Evolutionary conservation across 2,797 vertebrate species (phyloP).

Genomic region (Poecilia velifera): DNA sequence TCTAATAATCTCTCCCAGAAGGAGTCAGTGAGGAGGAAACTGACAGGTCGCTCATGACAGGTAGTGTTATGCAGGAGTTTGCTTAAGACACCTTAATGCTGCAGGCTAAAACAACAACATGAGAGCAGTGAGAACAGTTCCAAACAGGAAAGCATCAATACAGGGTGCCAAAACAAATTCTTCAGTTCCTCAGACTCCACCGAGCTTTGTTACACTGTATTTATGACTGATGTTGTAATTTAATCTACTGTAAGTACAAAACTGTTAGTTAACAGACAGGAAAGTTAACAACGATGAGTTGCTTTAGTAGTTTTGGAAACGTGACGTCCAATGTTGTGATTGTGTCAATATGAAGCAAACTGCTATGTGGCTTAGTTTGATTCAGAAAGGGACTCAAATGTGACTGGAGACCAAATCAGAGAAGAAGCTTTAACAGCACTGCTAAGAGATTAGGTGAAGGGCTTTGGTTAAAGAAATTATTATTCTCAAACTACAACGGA

Average conservation of each 20-base stretch:
- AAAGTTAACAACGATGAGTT: neutral
- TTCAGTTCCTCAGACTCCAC: neutral
- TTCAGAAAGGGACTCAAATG: neutral
- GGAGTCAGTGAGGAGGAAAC: neutral
- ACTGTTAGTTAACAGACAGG: neutral
- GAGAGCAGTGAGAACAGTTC: neutral
- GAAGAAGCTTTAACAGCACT: neutral
- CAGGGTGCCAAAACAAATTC: neutral
- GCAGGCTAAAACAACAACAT: constrained; percentile 2
- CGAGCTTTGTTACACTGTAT: neutral
- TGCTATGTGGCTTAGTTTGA: neutral
- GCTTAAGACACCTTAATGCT: neutral
- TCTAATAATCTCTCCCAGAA: neutral
- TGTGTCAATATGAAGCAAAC: neutral
- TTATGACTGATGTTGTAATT: neutral
- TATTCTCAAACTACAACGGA: neutral
- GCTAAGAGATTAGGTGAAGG: neutral
- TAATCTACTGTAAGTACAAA: constrained; percentile 1
- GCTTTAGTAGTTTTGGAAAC: neutral
- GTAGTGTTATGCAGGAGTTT: neutral
- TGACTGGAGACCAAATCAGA: neutral
- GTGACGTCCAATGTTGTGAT: neutral
- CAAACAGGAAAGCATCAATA: neutral
- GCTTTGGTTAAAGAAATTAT: neutral
- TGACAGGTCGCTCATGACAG: neutral